Base-by-base conservation (phyloP, 1,140 invertebrate genomes). In the Scaptomyza pallida region DNA sequence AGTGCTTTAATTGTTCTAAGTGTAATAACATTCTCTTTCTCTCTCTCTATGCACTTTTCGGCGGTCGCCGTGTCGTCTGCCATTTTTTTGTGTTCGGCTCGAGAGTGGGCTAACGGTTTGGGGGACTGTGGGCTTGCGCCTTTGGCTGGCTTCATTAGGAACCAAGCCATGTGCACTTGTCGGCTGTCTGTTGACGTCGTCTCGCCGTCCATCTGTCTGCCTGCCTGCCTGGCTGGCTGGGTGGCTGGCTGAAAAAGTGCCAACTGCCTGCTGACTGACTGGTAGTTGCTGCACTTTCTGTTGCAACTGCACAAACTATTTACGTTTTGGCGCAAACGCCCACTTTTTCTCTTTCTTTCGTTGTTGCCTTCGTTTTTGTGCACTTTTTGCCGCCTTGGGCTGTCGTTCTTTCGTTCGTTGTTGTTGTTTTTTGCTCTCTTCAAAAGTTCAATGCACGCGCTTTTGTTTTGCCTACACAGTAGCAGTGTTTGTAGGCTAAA, bases 131-230 rank as follows among this genome's bases (percentile, higher is more conserved):
- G 50, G 33, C 16, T 30, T 43, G 60, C 61, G 75, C 73, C 63
- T 83, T 78, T 83, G 79, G 79, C 67, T 83, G 79, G 75, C 79
- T 83, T 83, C 79, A 83, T 83, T 83, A 83, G 79, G 61, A 60
- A 64, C 50, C 78, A 76, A 47, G 56, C 37, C 55, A 56, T 62
- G 63, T 64, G 76, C 73, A 81, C 76, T 85, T 85, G 73, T 81
- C 81, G 67, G 63, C 75, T 81, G 78, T 80, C 76, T 45, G 54
- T 40, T 78, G 5, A 9, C 35, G 52, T 41, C 54, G 52, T 45
- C 61, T 64, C 30, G 33, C 41, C 10, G 23, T 21, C 51, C 43
- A 9, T 48, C 26, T 30, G 26, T 35, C 45, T 47, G 51, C 15
- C 35, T 35, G 35, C 4, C 13, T 16, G 23, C 10, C 23, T 47